A percentile compares a stretch with the other conserved stretches of the same genome.
phyloP scores from a whole-genome alignment of 2,113 vertebrate genomes.

The Anser brachyrhynchus region DNA sequence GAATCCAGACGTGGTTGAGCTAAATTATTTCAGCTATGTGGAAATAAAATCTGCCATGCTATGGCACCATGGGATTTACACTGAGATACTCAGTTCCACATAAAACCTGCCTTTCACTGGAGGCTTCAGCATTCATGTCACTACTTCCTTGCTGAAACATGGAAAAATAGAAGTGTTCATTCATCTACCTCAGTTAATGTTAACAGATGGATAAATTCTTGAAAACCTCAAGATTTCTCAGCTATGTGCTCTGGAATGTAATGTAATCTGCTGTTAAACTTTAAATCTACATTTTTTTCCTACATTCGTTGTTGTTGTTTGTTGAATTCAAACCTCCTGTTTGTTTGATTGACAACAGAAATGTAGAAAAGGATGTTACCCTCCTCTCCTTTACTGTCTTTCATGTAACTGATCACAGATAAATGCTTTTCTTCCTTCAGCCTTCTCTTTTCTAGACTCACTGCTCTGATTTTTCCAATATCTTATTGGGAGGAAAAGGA shows the following conservation, averaged over 20 bases:
- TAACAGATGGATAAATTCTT: not conserved
- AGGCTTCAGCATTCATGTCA: not conserved
- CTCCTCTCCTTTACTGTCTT: not conserved
- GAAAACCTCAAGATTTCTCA: not conserved
- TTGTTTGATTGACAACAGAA: not conserved
- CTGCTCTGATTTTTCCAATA: not conserved
- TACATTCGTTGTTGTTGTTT: not conserved
- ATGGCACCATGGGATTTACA: not conserved
- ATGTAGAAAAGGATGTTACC: not conserved
- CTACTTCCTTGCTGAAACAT: not conserved
- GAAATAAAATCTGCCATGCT: not conserved
- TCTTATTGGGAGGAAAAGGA: not conserved
- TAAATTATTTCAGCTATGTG: not conserved
- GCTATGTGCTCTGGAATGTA: not conserved
- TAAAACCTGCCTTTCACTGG: not conserved
- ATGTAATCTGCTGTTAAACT: not conserved
- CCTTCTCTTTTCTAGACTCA: not conserved
- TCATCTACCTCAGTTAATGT: not conserved
- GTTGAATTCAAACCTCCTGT: not conserved
- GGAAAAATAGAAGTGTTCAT: not conserved
- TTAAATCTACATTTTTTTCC: not conserved
- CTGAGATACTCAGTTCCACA: not conserved
- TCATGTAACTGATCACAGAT: not conserved
- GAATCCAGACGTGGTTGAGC: not conserved
- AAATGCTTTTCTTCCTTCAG: not conserved